Base-by-base conservation (phyloP, 2,797 vertebrate species). In the Dendrocincla fuliginosa region DNA sequence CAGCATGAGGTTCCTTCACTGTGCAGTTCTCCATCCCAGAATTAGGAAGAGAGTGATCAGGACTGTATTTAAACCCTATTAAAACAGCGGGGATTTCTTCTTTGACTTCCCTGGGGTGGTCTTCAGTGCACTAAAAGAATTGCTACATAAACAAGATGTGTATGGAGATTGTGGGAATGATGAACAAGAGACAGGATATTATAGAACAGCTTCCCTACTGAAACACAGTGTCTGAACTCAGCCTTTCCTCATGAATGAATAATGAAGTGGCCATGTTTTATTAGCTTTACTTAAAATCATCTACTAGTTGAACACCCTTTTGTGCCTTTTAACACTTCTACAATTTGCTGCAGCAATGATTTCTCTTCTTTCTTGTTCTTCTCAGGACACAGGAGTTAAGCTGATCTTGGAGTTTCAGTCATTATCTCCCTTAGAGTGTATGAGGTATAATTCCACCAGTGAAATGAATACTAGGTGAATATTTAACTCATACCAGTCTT, bases 231-330 rank as follows among this genome's bases (percentile, higher is more conserved):
- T 68, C 95, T 89, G 84, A 97, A 95, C 50, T 63, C 90, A 93
- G 93, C 87, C 81, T 84, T 97, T 87, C 82, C 82, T 97, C 84
- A 70, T 94, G 86, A 96, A 96, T 96, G 95, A 96, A 95, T 96
- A 95, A 96, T 90, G 63, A 97, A 96, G 83, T 90, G 92, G 49
- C 57, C 60, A 15, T 90, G 77, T 97, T 97, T 97, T 97, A 98
- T 96, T 96, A 96, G 85, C 69, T 97, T 96, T 93, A 91, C 96
- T 96, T 97, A 95, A 97, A 97, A 96, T 50, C 85, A 77, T 90
- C 91, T 97, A 94, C 89, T 90, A 93, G 68, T 86, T 89, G 82
- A 97, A 96, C 68, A 96, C 82, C 47, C 46, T 95, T 98, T 92
- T 77, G 74, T 97, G 76, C 10, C 44, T 96, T 96, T 96, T 70